Evolutionary conservation across 2,888 invertebrate species (phyloP).

Genomic region (Creontiades dilutus): DNA sequence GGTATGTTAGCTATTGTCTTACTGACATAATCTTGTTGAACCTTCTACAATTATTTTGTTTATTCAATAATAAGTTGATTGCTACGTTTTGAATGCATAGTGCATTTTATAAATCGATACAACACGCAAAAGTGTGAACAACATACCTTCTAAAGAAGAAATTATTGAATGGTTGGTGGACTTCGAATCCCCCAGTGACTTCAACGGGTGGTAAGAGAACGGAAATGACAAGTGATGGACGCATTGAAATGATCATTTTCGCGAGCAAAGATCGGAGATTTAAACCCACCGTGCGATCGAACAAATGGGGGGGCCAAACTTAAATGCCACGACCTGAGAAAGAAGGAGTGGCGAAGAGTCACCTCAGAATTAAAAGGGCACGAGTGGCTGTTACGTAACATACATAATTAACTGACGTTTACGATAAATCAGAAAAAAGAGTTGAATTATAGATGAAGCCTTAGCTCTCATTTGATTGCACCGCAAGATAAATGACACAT

Average conservation of each 20-base stretch:
- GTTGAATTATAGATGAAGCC: constrained; percentile 21
- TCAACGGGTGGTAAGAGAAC: not conserved
- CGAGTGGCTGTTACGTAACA: not conserved
- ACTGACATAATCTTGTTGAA: no score
- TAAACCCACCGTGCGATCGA: constrained; percentile 8
- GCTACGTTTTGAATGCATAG: no score
- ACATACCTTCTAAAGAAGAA: no score
- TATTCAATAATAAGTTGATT: no score
- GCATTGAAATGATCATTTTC: not conserved
- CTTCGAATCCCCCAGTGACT: not conserved
- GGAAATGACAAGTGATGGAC: not conserved
- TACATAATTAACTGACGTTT: constrained; percentile 21
- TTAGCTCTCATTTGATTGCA: not conserved
- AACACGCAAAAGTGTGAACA: no score
- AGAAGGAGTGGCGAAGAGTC: constrained; percentile 12
- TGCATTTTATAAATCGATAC: no score
- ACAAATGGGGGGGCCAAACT: constrained; percentile 29
- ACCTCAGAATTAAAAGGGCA: constrained; percentile 22
- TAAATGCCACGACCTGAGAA: constrained; percentile 37
- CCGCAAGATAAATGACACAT: not conserved
- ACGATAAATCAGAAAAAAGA: constrained; percentile 41
- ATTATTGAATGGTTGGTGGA: no score
- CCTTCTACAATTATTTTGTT: no score
- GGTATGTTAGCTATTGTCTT: no score
- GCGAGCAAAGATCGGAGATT: not conserved